Conservation (phyloP, 1,140 invertebrate species). For the Drosophila gunungcola region DNA sequence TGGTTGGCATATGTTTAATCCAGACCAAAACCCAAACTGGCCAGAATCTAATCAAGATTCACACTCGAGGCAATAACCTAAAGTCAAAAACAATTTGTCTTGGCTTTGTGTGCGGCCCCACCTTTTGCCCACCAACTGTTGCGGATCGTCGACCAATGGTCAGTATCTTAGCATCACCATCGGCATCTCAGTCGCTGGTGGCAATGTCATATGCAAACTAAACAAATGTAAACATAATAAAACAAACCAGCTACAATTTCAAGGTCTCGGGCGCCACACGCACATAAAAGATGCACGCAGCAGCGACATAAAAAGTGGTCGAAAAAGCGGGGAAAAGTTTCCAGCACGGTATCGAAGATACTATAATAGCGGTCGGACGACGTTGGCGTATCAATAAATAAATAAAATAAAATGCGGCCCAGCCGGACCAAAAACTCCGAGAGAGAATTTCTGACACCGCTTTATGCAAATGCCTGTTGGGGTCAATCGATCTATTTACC, state of each 20-base stretch:
- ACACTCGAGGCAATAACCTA: conserved; percentile 32
- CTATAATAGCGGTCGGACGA: conserved; percentile 66
- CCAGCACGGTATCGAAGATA: conserved; percentile 41
- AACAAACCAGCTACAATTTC: conserved; percentile 79
- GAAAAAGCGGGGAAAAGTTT: conserved; percentile 17
- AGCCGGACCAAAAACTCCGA: conserved; percentile 14
- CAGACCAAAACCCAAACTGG: background rate
- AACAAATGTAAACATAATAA: conserved; percentile 81
- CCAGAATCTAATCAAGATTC: conserved; percentile 59
- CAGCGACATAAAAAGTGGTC: conserved; percentile 62
- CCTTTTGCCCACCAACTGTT: conserved; percentile 24
- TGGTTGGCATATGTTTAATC: background rate
- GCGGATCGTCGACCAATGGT: conserved; percentile 20
- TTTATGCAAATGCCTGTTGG: conserved; percentile 68
- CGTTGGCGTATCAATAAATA: conserved; percentile 74
- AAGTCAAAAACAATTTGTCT: conserved; percentile 68
- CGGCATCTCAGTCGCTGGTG: conserved; percentile 53
- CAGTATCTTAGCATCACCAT: conserved; percentile 2
- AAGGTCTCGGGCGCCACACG: conserved; percentile 79
- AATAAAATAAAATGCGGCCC: conserved; percentile 68
- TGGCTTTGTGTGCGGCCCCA: conserved; percentile 55
- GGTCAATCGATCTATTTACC: conserved; percentile 68
- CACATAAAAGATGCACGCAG: conserved; percentile 80
- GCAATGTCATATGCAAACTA: conserved; percentile 83
- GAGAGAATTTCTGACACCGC: conserved; percentile 39